These are phyloP conservation scores for Oophaga sylvatica DNA, from an alignment of 2,797 vertebrate genomes.

Conservation along the genomic window DNA sequence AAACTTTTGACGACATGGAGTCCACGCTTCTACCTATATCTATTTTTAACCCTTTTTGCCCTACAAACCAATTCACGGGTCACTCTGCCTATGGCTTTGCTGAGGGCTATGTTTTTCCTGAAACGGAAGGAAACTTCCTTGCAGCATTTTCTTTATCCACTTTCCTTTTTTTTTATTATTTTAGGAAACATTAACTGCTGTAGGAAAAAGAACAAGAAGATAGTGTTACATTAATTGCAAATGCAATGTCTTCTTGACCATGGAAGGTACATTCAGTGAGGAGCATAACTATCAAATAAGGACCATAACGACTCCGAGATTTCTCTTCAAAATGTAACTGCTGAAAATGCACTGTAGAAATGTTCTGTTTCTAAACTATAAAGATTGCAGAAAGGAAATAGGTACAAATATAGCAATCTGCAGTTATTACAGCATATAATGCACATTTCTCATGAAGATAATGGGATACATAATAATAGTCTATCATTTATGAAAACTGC, in stretches of 20 bases:
- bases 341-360: neutral
- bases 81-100: no score
- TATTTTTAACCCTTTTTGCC: no score
- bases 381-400: neutral
- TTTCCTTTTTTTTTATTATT: neutral
- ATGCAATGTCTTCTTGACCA: neutral
- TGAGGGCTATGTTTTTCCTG: no score
- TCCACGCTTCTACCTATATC: no score
- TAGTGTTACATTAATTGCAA: constrained; percentile 4
- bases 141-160: neutral
- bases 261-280: constrained; percentile 5
- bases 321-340: neutral
- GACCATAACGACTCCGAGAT: neutral
- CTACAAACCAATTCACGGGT: no score
- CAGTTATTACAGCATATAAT: neutral
- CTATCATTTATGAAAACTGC: neutral
- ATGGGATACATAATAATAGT: neutral
- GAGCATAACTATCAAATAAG: neutral
- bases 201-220: neutral
- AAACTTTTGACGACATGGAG: no score
- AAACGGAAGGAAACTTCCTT: neutral
- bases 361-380: neutral
- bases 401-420: neutral
- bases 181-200: neutral
- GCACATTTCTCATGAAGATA: neutral